A percentile compares a stretch with the other conserved stretches of the same genome.
Evolutionary conservation across 2,888 invertebrate species (phyloP).

Genomic region (Steinernema carpocapsae): DNA sequence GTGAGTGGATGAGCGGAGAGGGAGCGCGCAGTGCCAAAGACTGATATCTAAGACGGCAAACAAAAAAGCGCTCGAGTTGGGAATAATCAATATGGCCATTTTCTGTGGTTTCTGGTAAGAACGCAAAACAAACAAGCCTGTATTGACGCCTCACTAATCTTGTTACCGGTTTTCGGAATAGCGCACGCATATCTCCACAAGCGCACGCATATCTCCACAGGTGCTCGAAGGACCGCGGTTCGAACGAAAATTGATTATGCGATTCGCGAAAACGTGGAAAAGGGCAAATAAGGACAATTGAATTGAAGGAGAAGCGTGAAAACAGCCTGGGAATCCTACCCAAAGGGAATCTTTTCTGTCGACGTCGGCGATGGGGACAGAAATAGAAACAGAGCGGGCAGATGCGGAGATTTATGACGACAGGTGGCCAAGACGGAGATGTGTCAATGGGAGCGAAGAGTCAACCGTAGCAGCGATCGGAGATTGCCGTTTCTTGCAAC

Average conservation of each 20-base stretch:
- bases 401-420: slow-evolving; percentile 6
- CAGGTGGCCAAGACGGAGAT: neutral
- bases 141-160: neutral
- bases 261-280: too few species aligned
- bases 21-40: neutral
- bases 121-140: neutral
- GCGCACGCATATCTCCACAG: neutral
- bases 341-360: too few species aligned
- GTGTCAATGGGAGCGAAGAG: too few species aligned
- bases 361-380: too few species aligned
- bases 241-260: neutral
- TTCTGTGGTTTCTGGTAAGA: neutral
- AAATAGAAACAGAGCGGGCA: too few species aligned
- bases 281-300: neutral
- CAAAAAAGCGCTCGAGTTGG: neutral
- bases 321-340: too few species aligned
- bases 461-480: neutral
- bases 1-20: neutral
- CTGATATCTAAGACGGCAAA: neutral
- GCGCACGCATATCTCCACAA: neutral
- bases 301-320: neutral
- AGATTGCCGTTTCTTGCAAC: too few species aligned
- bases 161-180: neutral
- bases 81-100: slow-evolving; percentile 7
- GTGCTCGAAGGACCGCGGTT: neutral